phyloP scores from a whole-genome alignment of 2,113 vertebrate species.

The human (Homo sapiens) region GRCh38 chr4:153098501-153099000 shows the following conservation, averaged over 20 bases:
- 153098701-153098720: background rate
- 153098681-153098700: rapidly evolving
- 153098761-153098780: background rate
- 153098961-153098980: background rate
- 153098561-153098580: background rate
- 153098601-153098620: background rate
- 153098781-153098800: background rate
- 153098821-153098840: background rate
- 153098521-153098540: background rate
- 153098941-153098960: background rate
- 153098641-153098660: background rate
- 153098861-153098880: background rate
- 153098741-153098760: background rate
- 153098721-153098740: background rate
- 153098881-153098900: background rate
- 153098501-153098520: background rate
- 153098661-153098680: rapidly evolving
- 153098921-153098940: background rate
- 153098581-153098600: background rate
- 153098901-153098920: background rate
- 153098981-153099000: background rate
- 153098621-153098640: background rate
- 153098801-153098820: rapidly evolving
- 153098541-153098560: background rate
- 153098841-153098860: background rate